Percentiles rank a stretch among this genome's conserved stretches.
Evolutionary conservation across 2,113 vertebrate genomes (phyloP).

Genomic region (Arothron firmamentum): DNA sequence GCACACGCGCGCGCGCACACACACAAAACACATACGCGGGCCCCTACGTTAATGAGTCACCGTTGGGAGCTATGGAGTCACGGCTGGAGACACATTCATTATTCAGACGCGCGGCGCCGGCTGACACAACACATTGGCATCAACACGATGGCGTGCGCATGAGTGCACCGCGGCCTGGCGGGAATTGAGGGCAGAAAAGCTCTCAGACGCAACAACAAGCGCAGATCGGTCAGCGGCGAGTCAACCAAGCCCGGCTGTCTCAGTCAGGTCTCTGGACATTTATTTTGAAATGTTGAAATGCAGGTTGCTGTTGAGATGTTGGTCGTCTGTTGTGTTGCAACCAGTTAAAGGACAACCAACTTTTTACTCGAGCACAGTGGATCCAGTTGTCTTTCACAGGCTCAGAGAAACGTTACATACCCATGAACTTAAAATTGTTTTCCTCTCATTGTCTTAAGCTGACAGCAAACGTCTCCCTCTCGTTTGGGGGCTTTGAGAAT

Average conservation of each 20-base stretch:
- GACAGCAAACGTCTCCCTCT: too few species aligned
- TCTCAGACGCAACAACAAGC: constrained; percentile 6
- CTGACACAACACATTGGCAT: constrained; percentile 42
- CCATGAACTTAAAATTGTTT: too few species aligned
- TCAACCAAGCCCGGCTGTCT: constrained; percentile 8
- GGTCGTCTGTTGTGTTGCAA: too few species aligned
- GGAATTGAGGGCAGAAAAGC: constrained; percentile 19
- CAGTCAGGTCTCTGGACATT: too few species aligned
- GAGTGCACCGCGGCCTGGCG: constrained; percentile 18
- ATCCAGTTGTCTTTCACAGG: too few species aligned
- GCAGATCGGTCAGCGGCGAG: constrained; percentile 21
- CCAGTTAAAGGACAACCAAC: too few species aligned
- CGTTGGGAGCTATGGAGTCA: constrained; percentile 24
- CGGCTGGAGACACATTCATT: constrained; percentile 53
- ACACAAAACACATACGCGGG: neutral
- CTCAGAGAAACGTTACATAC: too few species aligned
- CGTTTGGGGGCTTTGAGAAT: too few species aligned
- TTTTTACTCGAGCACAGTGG: too few species aligned
- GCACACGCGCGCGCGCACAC: constrained; percentile 1
- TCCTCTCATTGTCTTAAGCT: too few species aligned
- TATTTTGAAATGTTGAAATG: too few species aligned
- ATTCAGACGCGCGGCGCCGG: constrained; percentile 37
- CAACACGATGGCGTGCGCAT: constrained; percentile 29
- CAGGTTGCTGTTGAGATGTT: too few species aligned
- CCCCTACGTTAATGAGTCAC: constrained; percentile 37